Evolutionary conservation across 2,888 invertebrate genomes (phyloP), one percentile per base, ranked within the genome.

Genomic region (Stenoptilia bipunctidactyla): DNA sequence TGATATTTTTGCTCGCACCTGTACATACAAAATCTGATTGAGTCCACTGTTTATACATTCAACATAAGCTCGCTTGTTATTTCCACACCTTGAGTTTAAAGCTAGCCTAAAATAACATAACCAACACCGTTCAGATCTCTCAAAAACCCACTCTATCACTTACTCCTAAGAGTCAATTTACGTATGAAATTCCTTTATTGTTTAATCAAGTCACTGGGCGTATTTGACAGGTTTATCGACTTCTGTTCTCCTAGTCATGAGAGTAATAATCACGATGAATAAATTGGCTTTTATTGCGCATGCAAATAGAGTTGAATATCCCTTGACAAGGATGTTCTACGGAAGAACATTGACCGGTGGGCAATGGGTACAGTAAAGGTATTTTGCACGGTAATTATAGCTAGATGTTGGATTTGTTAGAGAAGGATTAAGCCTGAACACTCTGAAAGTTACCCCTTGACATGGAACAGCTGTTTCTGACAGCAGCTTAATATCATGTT

Each of bases 151-250:
- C 52, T 43, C 36, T 52, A 46, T 9, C 0, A 0, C 1, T 0
- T 5, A 0, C 3, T 0, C 0, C 0, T n/a, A 42, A 45, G 35
- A 34, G 43, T 43, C 37, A 15, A 41, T 10, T 45, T 45, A 45
- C 13, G 8, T 12, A 14, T 40, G 3, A 1, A 1, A n/a, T 0
- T 2, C 5, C 4, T 27, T 14, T 30, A 40, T 44, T 53, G 55
- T 56, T 58, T 55, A 53, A 50, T 53, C 52, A 55, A 52, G 47
- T 49, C 43, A 47, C 50, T 49, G 52, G 50, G 50, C 53, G 58
- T 52, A 56, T 61, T 58, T 63, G 64, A 61, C 58, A 57, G 61
- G 58, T 62, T 63, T 61, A 63, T 63, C 56, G 57, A 61, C 51
- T 56, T 42, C 47, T 34, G 20, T 20, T 20, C 20, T 20, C 20